Evolutionary conservation across 1,140 invertebrate genomes (phyloP).

Genomic region (Brachionus calyciflorus): DNA sequence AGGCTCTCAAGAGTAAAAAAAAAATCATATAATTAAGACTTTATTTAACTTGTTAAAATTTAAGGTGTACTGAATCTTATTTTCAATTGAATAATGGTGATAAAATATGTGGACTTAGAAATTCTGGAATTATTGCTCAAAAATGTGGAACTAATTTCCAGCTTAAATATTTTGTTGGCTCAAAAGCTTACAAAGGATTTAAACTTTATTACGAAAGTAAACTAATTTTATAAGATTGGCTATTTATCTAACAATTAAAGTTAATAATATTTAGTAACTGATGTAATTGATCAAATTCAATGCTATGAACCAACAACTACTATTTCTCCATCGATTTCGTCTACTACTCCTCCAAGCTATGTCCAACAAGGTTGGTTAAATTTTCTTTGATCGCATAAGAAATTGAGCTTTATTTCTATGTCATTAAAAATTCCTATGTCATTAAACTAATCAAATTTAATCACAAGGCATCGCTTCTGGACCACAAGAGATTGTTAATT

Average conservation of each 20-base stretch:
- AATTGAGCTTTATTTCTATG: not conserved
- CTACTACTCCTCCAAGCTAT: conserved; percentile 12
- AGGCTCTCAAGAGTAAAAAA: conserved; percentile 2
- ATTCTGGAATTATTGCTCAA: not conserved
- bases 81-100: conserved; percentile 26
- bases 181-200: conserved; percentile 38
- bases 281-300: conserved; percentile 24
- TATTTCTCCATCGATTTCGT: not conserved
- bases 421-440: not conserved
- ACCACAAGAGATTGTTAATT: not conserved
- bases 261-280: not conserved
- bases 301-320: not conserved
- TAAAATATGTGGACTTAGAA: conserved; percentile 29
- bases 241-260: no score
- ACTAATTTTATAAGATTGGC: not conserved
- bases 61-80: conserved; percentile 40
- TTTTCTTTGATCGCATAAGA: no score
- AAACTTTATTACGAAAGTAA: conserved; percentile 38
- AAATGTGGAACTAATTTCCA: conserved; percentile 32
- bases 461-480: conserved; percentile 14
- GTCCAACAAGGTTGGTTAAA: conserved; percentile 4
- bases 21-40: not conserved
- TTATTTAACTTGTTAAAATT: not conserved
- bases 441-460: not conserved
- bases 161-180: conserved; percentile 7